Conservation (phyloP, 2,888 invertebrate species). For the Hypomecis punctinalis region DNA sequence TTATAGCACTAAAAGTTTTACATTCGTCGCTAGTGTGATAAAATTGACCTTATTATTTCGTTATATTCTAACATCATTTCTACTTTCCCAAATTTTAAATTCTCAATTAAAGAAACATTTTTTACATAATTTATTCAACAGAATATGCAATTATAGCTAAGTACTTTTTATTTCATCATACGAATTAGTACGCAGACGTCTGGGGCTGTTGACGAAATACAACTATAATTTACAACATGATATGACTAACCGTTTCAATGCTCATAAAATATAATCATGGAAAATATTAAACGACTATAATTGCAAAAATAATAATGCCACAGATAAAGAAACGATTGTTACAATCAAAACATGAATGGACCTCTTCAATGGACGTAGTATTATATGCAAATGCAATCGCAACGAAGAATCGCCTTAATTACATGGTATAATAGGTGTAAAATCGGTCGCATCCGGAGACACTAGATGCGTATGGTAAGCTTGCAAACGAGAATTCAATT, state of each 20-base stretch:
- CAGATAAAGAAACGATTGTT: slow-evolving; percentile 37
- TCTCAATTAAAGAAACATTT: neutral
- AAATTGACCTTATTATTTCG: neutral
- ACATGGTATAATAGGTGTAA: slow-evolving; percentile 63
- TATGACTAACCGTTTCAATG: slow-evolving; percentile 10
- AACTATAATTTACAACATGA: slow-evolving; percentile 13
- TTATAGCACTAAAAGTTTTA: no score
- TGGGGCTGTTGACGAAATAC: neutral
- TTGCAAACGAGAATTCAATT: slow-evolving; percentile 44
- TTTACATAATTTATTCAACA: slow-evolving; percentile 3
- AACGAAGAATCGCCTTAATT: slow-evolving; percentile 73
- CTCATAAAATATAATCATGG: slow-evolving; percentile 17
- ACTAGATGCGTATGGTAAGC: slow-evolving; percentile 32
- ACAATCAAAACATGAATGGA: slow-evolving; percentile 41
- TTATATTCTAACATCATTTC: neutral
- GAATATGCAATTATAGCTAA: neutral
- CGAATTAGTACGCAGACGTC: slow-evolving; percentile 1
- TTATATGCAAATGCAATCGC: slow-evolving; percentile 78
- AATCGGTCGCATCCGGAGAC: slow-evolving; percentile 70
- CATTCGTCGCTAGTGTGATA: no score
- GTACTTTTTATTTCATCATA: slow-evolving; percentile 13
- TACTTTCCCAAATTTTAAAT: neutral
- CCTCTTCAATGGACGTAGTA: slow-evolving; percentile 68
- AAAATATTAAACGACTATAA: slow-evolving; percentile 19
- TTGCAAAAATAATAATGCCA: slow-evolving; percentile 25